Evolutionary conservation across 1,140 invertebrate genomes (phyloP), one percentile per base, ranked within the genome.

Genomic region (Schlechtendalia chinensis): DNA sequence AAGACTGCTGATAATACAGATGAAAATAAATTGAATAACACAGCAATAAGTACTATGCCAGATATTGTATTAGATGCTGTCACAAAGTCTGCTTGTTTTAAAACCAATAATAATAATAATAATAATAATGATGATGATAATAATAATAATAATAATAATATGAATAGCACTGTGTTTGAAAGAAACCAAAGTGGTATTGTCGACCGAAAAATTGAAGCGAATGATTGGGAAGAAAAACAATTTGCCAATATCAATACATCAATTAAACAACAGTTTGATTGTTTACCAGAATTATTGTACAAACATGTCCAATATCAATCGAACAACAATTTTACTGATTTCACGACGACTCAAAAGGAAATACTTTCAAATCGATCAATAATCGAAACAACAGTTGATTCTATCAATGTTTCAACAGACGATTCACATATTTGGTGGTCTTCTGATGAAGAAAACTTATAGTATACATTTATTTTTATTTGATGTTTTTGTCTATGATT

Each of bases 401-500:
- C n/a, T 22, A 69, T 69, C 1, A 69, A 24, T 27, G 8, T 0
- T 39, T 12, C 10, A 17, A 17, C 16, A 14, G 27, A 56, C 0
- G 5, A 56, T 56, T 74, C 53, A 53, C 19, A n/a, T 56, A 58
- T 74, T 32, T 74, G 71, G 50, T 74, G 71, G 71, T 74, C 71
- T n/a, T 32, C 29, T 58, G 71, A 56, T 32, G 71, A 74, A 5
- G 71, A 74, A 19, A 24, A 5, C 1, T 69, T 24, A 50, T 24
- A 39, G 39, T 50, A 1, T 50, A 14, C 47, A 5, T 45, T 50
- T 50, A 50, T 39, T 4, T 39, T 39, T 4, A 39, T n/a, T n/a
- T n/a, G 32, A 39, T 8, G 32, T 39, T 39, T n/a, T 39, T 39
- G 8, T 39, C 32, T 39, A 39, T 39, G 32, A 39, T 8, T 39